Evolutionary conservation across 2,113 vertebrate species (phyloP).

Genomic region (Anguilla rostrata): DNA sequence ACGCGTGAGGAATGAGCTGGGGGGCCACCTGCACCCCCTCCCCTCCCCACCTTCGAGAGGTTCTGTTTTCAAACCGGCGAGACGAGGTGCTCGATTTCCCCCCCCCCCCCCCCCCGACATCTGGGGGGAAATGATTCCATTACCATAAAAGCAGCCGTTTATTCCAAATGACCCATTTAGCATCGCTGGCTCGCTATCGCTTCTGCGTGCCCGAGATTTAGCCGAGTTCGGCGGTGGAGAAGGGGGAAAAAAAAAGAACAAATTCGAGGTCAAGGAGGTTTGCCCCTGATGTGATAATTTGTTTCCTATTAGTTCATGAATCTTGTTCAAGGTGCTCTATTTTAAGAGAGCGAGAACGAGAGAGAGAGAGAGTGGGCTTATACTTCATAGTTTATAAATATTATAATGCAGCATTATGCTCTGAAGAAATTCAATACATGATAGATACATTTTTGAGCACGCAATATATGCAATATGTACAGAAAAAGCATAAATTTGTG

Average conservation of each 20-base stretch:
- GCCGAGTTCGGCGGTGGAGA: slow-evolving; percentile 23
- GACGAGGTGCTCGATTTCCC: slow-evolving; percentile 42
- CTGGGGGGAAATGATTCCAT: slow-evolving; percentile 49
- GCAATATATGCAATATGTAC: no score
- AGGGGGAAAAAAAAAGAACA: background rate
- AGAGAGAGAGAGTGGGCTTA: background rate
- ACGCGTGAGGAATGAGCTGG: slow-evolving; percentile 39
- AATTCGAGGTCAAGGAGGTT: slow-evolving; percentile 29
- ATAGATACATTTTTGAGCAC: no score
- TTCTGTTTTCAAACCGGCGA: slow-evolving; percentile 29
- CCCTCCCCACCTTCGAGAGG: slow-evolving; percentile 21
- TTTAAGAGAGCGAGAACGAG: background rate
- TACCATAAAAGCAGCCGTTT: slow-evolving; percentile 57
- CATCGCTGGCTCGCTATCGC: slow-evolving; percentile 34
- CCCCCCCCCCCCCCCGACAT: slow-evolving; percentile 27
- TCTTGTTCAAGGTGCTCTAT: background rate
- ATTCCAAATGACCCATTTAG: slow-evolving; percentile 47
- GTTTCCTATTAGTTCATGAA: background rate
- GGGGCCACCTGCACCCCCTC: slow-evolving; percentile 26
- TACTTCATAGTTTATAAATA: no score
- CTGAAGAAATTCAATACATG: no score
- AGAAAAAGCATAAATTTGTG: no score
- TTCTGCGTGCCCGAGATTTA: slow-evolving; percentile 1
- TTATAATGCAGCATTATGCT: no score
- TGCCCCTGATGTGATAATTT: slow-evolving; percentile 17